Base-by-base conservation (phyloP, 2,113 vertebrate species). In the Eptatretus burgeri region DNA sequence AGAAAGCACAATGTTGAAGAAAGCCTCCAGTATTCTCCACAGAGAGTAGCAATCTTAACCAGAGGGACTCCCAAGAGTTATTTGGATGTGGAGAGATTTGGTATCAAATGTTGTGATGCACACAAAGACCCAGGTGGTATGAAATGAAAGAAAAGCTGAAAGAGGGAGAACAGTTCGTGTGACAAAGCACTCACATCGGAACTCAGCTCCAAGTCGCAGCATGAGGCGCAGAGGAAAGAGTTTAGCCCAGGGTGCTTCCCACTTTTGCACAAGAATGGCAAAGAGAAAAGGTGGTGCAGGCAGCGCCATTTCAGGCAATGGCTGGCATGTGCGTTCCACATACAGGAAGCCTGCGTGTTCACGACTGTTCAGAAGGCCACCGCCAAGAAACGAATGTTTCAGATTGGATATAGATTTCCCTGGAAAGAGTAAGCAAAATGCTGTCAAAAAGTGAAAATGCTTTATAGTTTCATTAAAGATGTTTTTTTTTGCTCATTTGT, bases 211-310 rank as follows among this genome's bases (percentile, higher is more conserved):
- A 41, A 98, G 81, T 51, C 89, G 80, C 72, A 98, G 70, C 89
- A 95, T 89, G 19, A 98, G 81, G 64, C 91, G 78, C 64, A 98
- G 86, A 66, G 91, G 91, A 75, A 98, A 98, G 64, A 94, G 85
- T 67, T 98, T 95, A 70, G 91, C 91, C 89, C 89, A 98, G 63
- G 91, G 91, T 51, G 89, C 93, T 74, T 98, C 91, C 91, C 91
- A 98, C 72, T 98, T 98, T 78, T 98, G 91, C 70, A 98, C 80
- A 66, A 98, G 82, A 75, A 98, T 79, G 53, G 84, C 91, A 65
- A 98, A 98, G 72, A 98, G 73, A 74, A 83, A 94, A 0, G 91
- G 87, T 5, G 86, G 82, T 69, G 82, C 82, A 65, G 91, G 91
- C 67, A 98, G 81, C 66, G 89, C 79, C 69, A 94, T 77, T 72